Base-by-base conservation (phyloP, 2,113 vertebrate genomes). In the Neolamprologus falcicula region DNA sequence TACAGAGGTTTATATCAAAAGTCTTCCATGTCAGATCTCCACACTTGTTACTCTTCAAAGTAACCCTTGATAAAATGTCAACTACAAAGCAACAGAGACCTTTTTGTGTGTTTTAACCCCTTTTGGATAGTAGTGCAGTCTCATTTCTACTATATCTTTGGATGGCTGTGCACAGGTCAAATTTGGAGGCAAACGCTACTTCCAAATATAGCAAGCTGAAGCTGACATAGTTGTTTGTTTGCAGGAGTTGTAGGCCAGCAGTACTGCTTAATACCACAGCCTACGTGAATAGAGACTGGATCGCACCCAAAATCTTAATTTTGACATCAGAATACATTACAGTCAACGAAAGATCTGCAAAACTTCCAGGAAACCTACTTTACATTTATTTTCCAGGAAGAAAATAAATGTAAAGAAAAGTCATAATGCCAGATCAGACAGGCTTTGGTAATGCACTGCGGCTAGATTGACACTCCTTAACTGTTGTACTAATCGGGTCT, bases 401-500 rank as follows among this genome's bases (percentile, higher is more conserved):
- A 79, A 88, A 87, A 83, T 86, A 88, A 80, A 94, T 53, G 80
- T 88, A 95, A 88, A 93, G 89, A 86, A 89, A 88, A 86, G 90
- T 91, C 88, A 92, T 93, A 96, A 96, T 90, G 90, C 92, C 89
- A 94, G 93, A 96, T 96, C 95, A 95, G 95, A 95, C 93, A 85
- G 93, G 92, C 94, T 96, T 94, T 93, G 86, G 88, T 90, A 94
- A 94, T 88, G 92, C 93, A 93, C 83, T 88, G 81, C 19, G 45
- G 91, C 93, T 84, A 42, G 88, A 96, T 93, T 96, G 88, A 88
- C 91, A 93, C 94, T 93, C 92, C 86, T 93, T 89, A 90, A 90
- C 91, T 90, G 89, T 92, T 93, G 92, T 90, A 93, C 96, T 96
- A 97, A 97, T 97, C 96, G 35, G 93, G 92, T 96, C 94, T 96